Evolutionary conservation across 2,113 vertebrate genomes (phyloP), one percentile per base, ranked within the genome.

Genomic region (Crocuta crocuta): DNA sequence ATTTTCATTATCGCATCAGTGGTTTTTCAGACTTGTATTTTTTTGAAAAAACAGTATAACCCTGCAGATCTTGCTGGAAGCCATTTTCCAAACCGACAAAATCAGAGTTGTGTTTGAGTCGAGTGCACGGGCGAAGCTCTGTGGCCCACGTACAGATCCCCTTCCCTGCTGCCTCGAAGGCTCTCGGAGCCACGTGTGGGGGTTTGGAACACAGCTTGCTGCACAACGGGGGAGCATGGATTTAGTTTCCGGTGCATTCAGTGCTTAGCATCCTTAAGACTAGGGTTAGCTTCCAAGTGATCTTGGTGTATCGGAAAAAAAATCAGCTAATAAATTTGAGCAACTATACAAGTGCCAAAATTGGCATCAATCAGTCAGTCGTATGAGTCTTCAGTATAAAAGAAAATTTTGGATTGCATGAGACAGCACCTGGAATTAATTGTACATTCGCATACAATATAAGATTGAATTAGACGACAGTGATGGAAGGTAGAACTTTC

Each of bases 1-100:
- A 82, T 70, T 98, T 90, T 94, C 43, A n/a, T 91, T 85, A 15
- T 91, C 55, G 81, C 80, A 43, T 76, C 5, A 43, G 58, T 84
- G 79, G 33, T 65, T 91, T 83, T 80, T 65, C 53, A 48, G 33
- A 74, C 23, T 33, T 70, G 35, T 83, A 5, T 81, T 91, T 93
- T 81, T 11, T 66, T 93, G 12, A 63, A 50, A 48, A 48, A 85
- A 92, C 31, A 45, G 23, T 84, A 61, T n/a, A 88, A 2, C 39
- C 24, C 66, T 70, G 48, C 24, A 91, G 10, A 93, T 66, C 35
- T 53, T 89, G 35, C 28, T 65, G 35, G 26, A 89, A 91, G n/a
- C 48, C 28, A 17, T 39, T 28, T 94, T 80, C 85, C 74, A 84
- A 92, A 89, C 11, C 33, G 45, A 50, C 43, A 50, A 89, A 63